Evolutionary conservation across 1,140 invertebrate genomes (phyloP).

Genomic region (Calliphora vicina): DNA sequence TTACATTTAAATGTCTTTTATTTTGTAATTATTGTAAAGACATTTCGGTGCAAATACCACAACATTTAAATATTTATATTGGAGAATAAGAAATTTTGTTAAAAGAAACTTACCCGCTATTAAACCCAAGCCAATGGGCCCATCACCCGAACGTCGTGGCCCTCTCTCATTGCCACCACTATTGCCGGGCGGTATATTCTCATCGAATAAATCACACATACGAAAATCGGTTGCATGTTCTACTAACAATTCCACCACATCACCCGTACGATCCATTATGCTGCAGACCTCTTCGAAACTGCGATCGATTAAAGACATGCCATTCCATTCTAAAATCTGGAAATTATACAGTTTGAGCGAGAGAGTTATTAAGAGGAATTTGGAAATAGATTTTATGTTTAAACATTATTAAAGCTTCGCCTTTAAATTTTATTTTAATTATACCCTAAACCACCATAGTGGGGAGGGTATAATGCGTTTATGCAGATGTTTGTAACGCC

Average conservation of each 20-base stretch:
- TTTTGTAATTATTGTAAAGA: not conserved
- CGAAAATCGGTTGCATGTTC: constrained; percentile 78
- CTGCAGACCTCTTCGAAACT: constrained; percentile 89
- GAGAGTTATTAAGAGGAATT: too few species aligned
- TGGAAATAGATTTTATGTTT: too few species aligned
- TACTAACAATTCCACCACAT: constrained; percentile 83
- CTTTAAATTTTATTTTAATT: too few species aligned
- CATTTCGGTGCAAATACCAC: constrained; percentile 3
- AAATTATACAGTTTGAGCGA: too few species aligned
- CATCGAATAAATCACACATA: constrained; percentile 73
- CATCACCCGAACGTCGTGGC: constrained; percentile 58
- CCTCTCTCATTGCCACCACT: constrained; percentile 53
- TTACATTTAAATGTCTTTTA: constrained; percentile 11
- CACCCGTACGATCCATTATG: constrained; percentile 83
- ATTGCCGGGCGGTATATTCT: constrained; percentile 62
- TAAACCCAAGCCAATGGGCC: constrained; percentile 56
- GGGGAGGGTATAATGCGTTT: too few species aligned
- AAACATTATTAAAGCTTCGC: too few species aligned
- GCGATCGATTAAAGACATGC: constrained; percentile 83
- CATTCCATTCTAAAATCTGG: constrained; percentile 82
- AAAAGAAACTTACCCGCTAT: constrained; percentile 56
- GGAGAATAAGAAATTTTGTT: not conserved
- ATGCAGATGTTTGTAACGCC: too few species aligned
- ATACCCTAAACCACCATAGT: too few species aligned
- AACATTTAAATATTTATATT: constrained; percentile 1